Base-by-base conservation (phyloP, 2,888 invertebrate species). In the Noctua janthe region DNA sequence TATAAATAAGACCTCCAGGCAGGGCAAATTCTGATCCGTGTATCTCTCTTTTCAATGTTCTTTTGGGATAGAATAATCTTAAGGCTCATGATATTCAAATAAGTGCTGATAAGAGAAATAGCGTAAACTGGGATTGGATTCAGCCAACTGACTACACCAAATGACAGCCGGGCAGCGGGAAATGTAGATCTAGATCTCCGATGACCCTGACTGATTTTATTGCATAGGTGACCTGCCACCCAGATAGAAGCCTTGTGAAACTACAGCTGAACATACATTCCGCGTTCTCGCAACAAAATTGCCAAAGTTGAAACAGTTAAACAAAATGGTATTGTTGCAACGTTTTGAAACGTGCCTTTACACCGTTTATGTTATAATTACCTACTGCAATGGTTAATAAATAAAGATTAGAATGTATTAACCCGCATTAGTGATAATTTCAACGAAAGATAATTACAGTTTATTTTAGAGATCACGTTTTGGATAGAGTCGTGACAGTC, bases 381-480 rank as follows among this genome's bases (percentile, higher is more conserved):
- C 47, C 49, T 15, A 47, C n/a, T n/a, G 69, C n/a, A 59, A 71
- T n/a, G 35, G 59, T 35, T 59, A 76, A 78, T 75, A 73, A 70
- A 67, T 71, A 8, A 51, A 56, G 35, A 77, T 69, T 80, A 74
- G 11, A 71, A 76, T 81, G 29, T 67, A 73, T 39, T 56, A 23
- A 3, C 47, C 15, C 23, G 54, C n/a, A 69, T 49, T 39, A 59
- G 15, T 51, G 10, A 56, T 77, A 17, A 66, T 70, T 62, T 39
- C 4, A 35, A 17, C 35, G 15, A 20, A 29, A 54, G 51, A 84
- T 35, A 17, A 10, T 1, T n/a, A 35, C 35, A 64, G 51, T 66
- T 86, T 82, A 49, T 72, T 69, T 47, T 7, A n/a, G 51, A 77
- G 47, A 86, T 74, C 84, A 84, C 84, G 86, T 82, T 86, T 86